These are phyloP conservation scores for Tricholaema leucomelas DNA, from an alignment of 2,113 vertebrate genomes.

Conservation along the genomic window DNA sequence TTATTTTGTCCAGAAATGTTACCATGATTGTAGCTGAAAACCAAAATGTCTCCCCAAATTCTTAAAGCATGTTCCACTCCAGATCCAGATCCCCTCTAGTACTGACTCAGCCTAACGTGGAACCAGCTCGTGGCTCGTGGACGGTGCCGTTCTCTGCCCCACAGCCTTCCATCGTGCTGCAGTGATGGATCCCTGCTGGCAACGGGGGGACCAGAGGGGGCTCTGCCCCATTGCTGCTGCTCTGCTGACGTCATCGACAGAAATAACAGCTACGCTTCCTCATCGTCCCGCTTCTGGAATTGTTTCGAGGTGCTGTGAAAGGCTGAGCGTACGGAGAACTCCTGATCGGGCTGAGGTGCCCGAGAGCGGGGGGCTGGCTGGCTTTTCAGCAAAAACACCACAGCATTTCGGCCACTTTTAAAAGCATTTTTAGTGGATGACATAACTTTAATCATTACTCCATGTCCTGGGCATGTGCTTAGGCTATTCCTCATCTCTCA, in stretches of 20 bases:
- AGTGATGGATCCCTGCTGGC: background rate
- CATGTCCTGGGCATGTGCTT: background rate
- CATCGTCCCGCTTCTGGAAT: background rate
- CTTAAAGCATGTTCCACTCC: rapidly evolving
- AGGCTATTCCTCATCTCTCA: background rate
- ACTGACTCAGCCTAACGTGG: rapidly evolving
- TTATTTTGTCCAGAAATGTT: background rate
- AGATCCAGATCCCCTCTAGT: background rate
- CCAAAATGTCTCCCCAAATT: constrained; percentile 44
- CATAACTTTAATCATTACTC: constrained; percentile 31
- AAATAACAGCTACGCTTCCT: background rate
- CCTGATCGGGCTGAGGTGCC: background rate
- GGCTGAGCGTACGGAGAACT: rapidly evolving
- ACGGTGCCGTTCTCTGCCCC: background rate
- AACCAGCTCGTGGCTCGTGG: background rate
- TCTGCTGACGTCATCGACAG: constrained; percentile 2
- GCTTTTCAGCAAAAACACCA: background rate
- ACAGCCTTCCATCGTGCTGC: background rate
- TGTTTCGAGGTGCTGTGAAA: background rate
- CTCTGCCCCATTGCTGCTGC: background rate
- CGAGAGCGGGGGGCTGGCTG: rapidly evolving
- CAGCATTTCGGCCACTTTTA: background rate
- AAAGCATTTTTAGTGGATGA: constrained; percentile 46
- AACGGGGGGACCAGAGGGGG: background rate
- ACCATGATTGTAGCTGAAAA: background rate